Conservation (phyloP, 2,888 invertebrate species). For the Aleiodes alternator region DNA sequence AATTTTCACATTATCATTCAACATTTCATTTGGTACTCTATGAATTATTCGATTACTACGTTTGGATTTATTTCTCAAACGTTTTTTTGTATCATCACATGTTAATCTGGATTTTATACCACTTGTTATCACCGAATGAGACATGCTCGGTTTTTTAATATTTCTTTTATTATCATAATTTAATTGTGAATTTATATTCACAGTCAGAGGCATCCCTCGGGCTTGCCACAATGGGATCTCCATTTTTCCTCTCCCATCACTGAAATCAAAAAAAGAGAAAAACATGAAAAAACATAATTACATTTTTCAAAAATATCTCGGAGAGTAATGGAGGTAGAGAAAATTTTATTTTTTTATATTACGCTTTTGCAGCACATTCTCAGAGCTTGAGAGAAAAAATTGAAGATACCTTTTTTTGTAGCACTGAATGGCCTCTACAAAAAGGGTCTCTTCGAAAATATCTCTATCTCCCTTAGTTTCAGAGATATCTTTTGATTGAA, state of each 20-base stretch:
- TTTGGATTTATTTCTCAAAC: conserved; percentile 27
- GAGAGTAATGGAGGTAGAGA: too few relatives aligned
- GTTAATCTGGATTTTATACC: neutral
- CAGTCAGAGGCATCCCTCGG: neutral
- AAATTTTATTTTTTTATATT: too few relatives aligned
- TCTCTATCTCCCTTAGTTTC: too few relatives aligned
- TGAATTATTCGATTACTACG: conserved; percentile 8
- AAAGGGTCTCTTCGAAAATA: neutral
- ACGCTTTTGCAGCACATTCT: too few relatives aligned
- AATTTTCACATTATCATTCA: conserved; percentile 9
- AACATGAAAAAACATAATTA: too few relatives aligned
- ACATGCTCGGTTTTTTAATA: conserved; percentile 11
- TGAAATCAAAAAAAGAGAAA: neutral
- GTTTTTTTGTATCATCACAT: conserved; percentile 18
- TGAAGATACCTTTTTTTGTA: too few relatives aligned
- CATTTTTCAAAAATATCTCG: too few relatives aligned
- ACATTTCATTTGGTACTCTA: conserved; percentile 3
- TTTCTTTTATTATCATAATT: conserved; percentile 13
- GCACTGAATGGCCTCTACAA: neutral
- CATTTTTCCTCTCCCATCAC: conserved; percentile 28
- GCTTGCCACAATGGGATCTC: conserved; percentile 14
- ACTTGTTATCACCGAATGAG: neutral
- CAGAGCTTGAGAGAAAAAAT: too few relatives aligned
- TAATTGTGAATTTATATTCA: neutral
- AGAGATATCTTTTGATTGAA: too few relatives aligned